Base-by-base conservation (phyloP, 2,797 vertebrate genomes). In the Cyprinodon diabolis region DNA sequence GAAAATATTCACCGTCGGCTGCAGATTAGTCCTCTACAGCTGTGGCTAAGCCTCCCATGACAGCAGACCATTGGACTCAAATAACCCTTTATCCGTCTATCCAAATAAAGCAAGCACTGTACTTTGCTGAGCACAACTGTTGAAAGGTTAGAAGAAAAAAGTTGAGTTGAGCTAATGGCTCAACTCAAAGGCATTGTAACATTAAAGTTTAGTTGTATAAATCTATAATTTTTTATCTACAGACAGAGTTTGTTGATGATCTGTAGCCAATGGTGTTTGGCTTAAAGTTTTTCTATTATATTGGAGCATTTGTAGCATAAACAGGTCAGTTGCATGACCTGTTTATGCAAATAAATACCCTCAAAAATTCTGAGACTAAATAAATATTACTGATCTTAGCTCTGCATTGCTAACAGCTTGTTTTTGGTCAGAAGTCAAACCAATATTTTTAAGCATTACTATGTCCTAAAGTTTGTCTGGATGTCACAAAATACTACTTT, bases 11-110 rank as follows among this genome's bases (percentile, higher is more conserved):
- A 56, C 76, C 12, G 35, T 73, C 70, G 86, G 80, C 83, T 83
- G 81, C 23, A 88, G 85, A 89, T 91, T 87, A 88, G 83, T 80
- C 79, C 78, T 45, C 72, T 86, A 62, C 86, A 79, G 87, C 60
- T 23, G 68, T 74, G 72, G 75, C 82, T 76, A 69, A 79, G 82
- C 78, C 76, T 86, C 62, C 75, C 76, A 37, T 85, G 74, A 86
- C 83, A 81, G 81, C 85, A 60, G 80, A 77, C 74, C 19, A 19
- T 9, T 71, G 73, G 77, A 74, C 72, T 86, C 79, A n/a, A 72
- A 81, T 81, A 78, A 83, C 87, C 81, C 83, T 80, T 77, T 72
- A 75, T 86, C 40, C 11, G 3, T 45, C 21, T 23, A 65, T n/a
- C 21, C 21, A 65, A 65, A 47, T 65, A 45, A 65, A 65, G 40